Conservation (phyloP, 2,888 invertebrate genomes). For the Meloe dianella region DNA sequence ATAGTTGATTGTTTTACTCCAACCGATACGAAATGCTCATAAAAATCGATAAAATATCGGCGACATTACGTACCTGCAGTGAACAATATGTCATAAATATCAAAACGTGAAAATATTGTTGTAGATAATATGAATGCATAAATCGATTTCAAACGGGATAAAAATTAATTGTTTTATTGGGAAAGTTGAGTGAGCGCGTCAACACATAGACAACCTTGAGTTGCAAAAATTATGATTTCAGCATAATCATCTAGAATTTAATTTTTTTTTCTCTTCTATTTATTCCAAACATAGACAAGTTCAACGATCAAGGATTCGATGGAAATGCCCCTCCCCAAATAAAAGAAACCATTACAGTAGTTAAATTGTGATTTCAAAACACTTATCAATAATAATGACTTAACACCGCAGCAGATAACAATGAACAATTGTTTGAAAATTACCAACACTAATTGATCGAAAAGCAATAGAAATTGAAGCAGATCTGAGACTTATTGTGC, state of each 20-base stretch:
- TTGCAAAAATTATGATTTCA: neutral
- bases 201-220: constrained; percentile 9
- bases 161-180: constrained; percentile 6
- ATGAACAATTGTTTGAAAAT: too few relatives aligned
- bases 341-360: neutral
- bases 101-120: neutral
- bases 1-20: neutral
- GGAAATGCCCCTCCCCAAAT: neutral
- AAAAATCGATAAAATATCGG: too few relatives aligned
- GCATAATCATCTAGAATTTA: neutral
- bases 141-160: neutral
- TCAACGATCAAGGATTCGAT: constrained; percentile 1
- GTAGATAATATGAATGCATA: neutral
- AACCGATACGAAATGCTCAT: neutral
- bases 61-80: too few relatives aligned
- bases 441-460: too few relatives aligned
- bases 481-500: too few relatives aligned
- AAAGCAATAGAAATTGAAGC: too few relatives aligned
- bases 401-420: too few relatives aligned
- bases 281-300: neutral
- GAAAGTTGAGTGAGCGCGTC: neutral
- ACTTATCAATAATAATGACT: neutral
- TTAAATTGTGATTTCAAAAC: too few relatives aligned
- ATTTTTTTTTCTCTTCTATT: neutral
- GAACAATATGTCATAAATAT: too few relatives aligned